These are phyloP conservation scores for Watsonalla binaria DNA, from an alignment of 2,888 invertebrate genomes.

Conservation along the genomic window DNA sequence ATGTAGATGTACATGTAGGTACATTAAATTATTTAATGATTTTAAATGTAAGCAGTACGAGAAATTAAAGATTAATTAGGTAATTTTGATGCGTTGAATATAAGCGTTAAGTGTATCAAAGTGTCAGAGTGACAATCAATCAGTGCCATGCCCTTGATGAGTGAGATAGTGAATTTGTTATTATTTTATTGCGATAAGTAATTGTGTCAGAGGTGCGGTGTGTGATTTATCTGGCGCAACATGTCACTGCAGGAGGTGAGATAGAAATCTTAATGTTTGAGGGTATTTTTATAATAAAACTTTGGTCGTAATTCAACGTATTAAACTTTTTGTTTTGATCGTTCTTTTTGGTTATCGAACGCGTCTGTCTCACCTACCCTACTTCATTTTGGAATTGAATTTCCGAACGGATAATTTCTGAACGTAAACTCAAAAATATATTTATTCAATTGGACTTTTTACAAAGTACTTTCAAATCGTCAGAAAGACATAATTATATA, in stretches of 20 bases:
- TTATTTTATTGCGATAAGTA: slow-evolving; percentile 40
- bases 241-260: slow-evolving; percentile 74
- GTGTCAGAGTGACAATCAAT: slow-evolving; percentile 3
- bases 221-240: slow-evolving; percentile 40
- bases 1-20: neutral
- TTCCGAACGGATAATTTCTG: no score
- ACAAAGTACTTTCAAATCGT: no score
- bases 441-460: no score
- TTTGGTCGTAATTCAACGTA: neutral
- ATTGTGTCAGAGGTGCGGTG: slow-evolving; percentile 47
- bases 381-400: no score
- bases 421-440: no score
- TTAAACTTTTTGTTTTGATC: neutral
- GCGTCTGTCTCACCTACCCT: no score
- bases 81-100: slow-evolving; percentile 2
- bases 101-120: neutral
- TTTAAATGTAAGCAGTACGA: neutral
- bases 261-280: neutral
- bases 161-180: slow-evolving; percentile 32
- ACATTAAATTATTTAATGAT: slow-evolving; percentile 5
- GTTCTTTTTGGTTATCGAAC: no score
- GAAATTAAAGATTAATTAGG: slow-evolving; percentile 8
- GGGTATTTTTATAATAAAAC: neutral
- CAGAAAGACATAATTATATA: no score
- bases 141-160: slow-evolving; percentile 26